These are phyloP conservation scores for Perognathus longimembris DNA, from an alignment of 2,113 vertebrate genomes.

Conservation along the genomic window DNA sequence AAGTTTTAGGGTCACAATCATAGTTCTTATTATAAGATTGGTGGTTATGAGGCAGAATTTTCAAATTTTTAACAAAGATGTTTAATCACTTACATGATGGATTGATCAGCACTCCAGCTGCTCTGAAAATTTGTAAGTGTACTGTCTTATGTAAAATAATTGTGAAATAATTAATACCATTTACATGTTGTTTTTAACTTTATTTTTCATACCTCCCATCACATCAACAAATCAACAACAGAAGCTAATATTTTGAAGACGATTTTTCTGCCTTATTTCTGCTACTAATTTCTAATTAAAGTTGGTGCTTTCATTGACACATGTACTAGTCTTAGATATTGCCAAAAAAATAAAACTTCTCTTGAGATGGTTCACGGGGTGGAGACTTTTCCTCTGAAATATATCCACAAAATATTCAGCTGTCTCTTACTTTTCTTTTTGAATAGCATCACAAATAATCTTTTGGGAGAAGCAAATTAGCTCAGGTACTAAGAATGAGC, in stretches of 20 bases:
- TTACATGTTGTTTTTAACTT: conserved; percentile 22
- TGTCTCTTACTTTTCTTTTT: conserved; percentile 63
- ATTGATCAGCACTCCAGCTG: background rate
- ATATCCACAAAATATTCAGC: conserved; percentile 50
- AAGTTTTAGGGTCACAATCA: conserved; percentile 29
- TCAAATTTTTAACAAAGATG: conserved; percentile 30
- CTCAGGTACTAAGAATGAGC: conserved; percentile 66
- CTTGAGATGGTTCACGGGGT: background rate
- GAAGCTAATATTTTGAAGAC: conserved; percentile 4
- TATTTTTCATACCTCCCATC: conserved; percentile 35
- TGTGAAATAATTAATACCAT: background rate
- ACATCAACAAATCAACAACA: conserved; percentile 31
- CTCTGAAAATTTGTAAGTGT: background rate
- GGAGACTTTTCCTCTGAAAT: conserved; percentile 40
- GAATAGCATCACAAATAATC: conserved; percentile 57
- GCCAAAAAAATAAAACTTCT: background rate
- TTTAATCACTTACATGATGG: background rate
- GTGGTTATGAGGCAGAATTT: background rate
- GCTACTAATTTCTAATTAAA: conserved; percentile 58
- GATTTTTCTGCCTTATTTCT: conserved; percentile 16
- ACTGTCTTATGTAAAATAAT: conserved; percentile 38
- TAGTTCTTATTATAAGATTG: conserved; percentile 1
- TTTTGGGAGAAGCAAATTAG: conserved; percentile 71
- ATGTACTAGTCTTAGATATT: conserved; percentile 54
- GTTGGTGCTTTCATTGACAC: conserved; percentile 16